Base-by-base conservation (phyloP, 2,888 invertebrate genomes). In the Hirudinaria manillensis region DNA sequence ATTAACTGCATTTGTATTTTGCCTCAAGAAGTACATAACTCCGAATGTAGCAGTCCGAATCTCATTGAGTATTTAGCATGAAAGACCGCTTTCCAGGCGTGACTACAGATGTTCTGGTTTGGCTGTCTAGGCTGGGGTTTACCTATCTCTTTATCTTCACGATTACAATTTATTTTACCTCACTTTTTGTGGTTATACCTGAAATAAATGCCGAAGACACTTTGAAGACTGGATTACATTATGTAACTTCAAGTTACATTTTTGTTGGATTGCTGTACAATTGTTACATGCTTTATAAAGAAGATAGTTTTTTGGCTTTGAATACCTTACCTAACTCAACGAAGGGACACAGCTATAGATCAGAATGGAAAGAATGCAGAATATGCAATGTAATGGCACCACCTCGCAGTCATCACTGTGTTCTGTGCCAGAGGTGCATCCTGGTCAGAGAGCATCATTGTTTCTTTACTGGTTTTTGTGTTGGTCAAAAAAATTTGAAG, bases 341-440 rank as follows among this genome's bases (percentile, higher is more conserved):
- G 36, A 34, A 34, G 10, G 29, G 21, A 34, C 32, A 61, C 7
- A 24, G 10, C 24, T 24, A 61, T 10, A 61, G 29, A 24, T 24
- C 24, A 13, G 29, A 61, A 13, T 61, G 61, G 61, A 27, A 27
- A 19, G 29, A 61, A 24, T 83, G 83, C 77, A 71, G 80, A 16
- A 70, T 76, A 13, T 83, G 83, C 72, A 77, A 80, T 29, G 34
- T 78, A 32, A 80, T 80, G 45, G 79, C 82, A 0, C 83, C 83
- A 4, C 83, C 83, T 0, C 78, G 83, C 32, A 81, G 83, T 51
- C 83, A 83, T 76, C 83, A 84, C 76, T 84, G 83, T 76, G 77
- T 80, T 1, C 65, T 83, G 16, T 84, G 83, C 74, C 79, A 80
- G 24, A 78, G 76, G 1, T 84, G 84, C 77, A 79, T 83, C 24